Conservation (phyloP, 2,113 vertebrate species). For the Hypomesus transpacificus region DNA sequence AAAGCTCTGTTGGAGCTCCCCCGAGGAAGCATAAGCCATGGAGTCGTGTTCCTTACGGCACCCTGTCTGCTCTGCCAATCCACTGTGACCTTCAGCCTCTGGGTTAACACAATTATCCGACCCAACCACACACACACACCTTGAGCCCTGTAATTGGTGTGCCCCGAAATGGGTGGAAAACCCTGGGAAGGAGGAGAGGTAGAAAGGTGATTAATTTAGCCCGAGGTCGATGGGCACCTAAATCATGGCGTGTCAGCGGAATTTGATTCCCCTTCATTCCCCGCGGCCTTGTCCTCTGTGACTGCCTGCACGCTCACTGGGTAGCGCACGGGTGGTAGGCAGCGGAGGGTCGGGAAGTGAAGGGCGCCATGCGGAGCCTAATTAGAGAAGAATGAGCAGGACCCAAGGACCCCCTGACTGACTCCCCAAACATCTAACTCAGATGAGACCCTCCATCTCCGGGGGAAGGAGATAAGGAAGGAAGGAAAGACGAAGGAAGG, state of each 20-base stretch:
- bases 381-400: conserved; percentile 40
- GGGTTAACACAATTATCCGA: not conserved
- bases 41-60: no score
- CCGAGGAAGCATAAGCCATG: no score
- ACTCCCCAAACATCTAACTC: not conserved
- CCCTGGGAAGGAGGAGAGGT: conserved; percentile 52
- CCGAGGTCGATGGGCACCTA: conserved; percentile 59
- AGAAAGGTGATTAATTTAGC: conserved; percentile 64
- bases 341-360: conserved; percentile 49
- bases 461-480: conserved; percentile 7
- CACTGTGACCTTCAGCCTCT: no score
- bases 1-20: no score
- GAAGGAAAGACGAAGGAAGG: not conserved
- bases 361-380: conserved; percentile 43
- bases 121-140: conserved; percentile 17
- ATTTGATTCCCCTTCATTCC: conserved; percentile 62
- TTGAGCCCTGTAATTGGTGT: conserved; percentile 60
- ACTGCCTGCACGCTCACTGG: conserved; percentile 45
- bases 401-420: conserved; percentile 8
- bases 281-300: conserved; percentile 50
- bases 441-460: conserved; percentile 17
- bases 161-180: conserved; percentile 35
- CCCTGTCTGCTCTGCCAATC: no score
- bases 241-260: conserved; percentile 61
- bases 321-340: conserved; percentile 27